These are phyloP conservation scores for Eupithecia dodoneata DNA, from an alignment of 2,888 invertebrate genomes.

Conservation along the genomic window DNA sequence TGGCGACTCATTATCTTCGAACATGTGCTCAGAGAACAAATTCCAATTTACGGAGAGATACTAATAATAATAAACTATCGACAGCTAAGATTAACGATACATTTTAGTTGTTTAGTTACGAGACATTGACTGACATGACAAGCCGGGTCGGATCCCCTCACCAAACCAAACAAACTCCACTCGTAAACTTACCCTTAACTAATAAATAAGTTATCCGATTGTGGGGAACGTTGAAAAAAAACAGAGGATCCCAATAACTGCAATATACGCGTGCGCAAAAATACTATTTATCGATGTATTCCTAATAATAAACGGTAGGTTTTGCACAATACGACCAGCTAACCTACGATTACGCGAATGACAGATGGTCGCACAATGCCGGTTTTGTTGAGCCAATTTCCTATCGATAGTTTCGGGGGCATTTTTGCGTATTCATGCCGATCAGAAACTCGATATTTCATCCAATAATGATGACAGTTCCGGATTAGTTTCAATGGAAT, in stretches of 20 bases:
- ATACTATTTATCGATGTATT: constrained; percentile 64
- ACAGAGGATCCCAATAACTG: constrained; percentile 64
- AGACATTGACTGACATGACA: constrained; percentile 60
- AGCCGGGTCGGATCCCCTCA: constrained; percentile 62
- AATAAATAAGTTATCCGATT: constrained; percentile 79
- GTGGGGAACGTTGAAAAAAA: constrained; percentile 55
- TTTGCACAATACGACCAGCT: constrained; percentile 62
- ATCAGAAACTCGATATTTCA: constrained; percentile 56
- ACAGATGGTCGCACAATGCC: constrained; percentile 78
- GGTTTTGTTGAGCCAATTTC: constrained; percentile 72
- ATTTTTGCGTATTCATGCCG: constrained; percentile 73
- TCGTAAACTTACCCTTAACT: constrained; percentile 75
- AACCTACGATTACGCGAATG: constrained; percentile 65
- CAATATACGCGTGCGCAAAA: constrained; percentile 65
- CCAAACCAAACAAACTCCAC: constrained; percentile 69
- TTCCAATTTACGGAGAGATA: constrained; percentile 24
- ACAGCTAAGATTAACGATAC: constrained; percentile 57
- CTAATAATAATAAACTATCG: constrained; percentile 48
- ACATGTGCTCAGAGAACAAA: background rate
- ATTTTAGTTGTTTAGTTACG: constrained; percentile 43
- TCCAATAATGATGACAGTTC: constrained; percentile 60
- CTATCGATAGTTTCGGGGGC: constrained; percentile 69
- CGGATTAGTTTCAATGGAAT: constrained; percentile 43
- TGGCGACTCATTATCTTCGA: background rate
- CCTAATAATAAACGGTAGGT: constrained; percentile 64